These are phyloP conservation scores for Chloropsis cyanopogon DNA, from an alignment of 2,113 vertebrate species.

Conservation along the genomic window DNA sequence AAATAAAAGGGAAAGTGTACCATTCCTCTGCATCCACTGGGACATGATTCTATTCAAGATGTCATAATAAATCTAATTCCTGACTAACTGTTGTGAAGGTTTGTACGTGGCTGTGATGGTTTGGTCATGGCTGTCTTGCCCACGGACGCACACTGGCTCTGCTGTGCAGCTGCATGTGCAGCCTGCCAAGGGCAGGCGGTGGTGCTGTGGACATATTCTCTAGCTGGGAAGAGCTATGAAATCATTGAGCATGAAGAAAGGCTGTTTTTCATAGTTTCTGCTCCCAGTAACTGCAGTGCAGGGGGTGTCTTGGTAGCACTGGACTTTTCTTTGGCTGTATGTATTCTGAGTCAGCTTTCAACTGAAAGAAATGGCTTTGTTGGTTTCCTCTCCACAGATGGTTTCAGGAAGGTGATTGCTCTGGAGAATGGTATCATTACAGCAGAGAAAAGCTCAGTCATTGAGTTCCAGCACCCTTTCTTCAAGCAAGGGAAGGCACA, in stretches of 20 bases:
- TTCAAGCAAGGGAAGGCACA: conserved; percentile 69
- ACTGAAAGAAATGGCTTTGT: not conserved
- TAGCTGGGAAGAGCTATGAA: not conserved
- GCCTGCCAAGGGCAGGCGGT: not conserved
- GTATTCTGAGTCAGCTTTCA: not conserved
- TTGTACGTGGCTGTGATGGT: not conserved
- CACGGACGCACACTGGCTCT: rapidly evolving
- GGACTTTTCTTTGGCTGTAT: not conserved
- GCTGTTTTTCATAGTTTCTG: not conserved
- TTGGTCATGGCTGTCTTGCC: not conserved
- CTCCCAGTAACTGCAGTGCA: not conserved
- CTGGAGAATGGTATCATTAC: conserved; percentile 56
- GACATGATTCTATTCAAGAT: not conserved
- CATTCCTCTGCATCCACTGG: not conserved
- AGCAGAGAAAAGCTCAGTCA: conserved; percentile 38
- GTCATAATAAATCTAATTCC: not conserved
- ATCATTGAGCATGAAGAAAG: not conserved
- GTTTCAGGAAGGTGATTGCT: conserved; percentile 72
- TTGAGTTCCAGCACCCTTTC: conserved; percentile 73
- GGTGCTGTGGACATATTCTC: not conserved
- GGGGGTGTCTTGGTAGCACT: not conserved
- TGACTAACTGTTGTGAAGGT: not conserved
- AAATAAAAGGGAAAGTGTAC: not conserved
- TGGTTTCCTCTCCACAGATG: conserved; percentile 55
- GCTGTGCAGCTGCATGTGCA: rapidly evolving